A percentile compares a stretch with the other conserved stretches of the same genome.
Evolutionary conservation across 2,797 vertebrate genomes (phyloP).

Genomic region (Acanthis flammea): DNA sequence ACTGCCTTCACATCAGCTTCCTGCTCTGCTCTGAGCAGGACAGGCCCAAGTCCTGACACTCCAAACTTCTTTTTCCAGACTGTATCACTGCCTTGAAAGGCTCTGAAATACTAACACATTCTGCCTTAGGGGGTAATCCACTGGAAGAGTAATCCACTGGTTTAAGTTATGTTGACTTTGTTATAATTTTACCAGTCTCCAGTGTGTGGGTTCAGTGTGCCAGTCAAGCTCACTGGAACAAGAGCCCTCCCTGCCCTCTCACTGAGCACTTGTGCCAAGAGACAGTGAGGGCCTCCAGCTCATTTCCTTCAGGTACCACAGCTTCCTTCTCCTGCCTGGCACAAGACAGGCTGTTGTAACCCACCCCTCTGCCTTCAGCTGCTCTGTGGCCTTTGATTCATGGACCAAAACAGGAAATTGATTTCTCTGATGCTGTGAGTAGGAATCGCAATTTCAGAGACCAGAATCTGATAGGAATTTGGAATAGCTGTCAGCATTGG

Average conservation of each 20-base stretch:
- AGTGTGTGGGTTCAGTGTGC: background rate
- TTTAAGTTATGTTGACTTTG: background rate
- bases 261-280: background rate
- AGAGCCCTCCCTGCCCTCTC: background rate
- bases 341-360: background rate
- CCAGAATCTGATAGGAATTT: background rate
- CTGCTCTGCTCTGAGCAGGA: background rate
- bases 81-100: background rate
- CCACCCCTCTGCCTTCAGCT: background rate
- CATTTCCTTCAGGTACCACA: background rate
- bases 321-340: constrained; percentile 5
- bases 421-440: background rate
- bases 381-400: background rate
- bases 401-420: background rate
- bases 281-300: background rate
- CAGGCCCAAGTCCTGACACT: background rate
- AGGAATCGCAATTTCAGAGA: background rate
- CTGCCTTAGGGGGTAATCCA: background rate
- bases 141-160: background rate
- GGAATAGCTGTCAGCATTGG: background rate
- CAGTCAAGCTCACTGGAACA: background rate
- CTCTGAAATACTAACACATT: background rate
- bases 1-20: background rate
- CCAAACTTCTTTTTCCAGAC: background rate
- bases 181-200: background rate